Conservation (phyloP, 2,113 vertebrate genomes). For the Peromyscus maniculatus region DNA sequence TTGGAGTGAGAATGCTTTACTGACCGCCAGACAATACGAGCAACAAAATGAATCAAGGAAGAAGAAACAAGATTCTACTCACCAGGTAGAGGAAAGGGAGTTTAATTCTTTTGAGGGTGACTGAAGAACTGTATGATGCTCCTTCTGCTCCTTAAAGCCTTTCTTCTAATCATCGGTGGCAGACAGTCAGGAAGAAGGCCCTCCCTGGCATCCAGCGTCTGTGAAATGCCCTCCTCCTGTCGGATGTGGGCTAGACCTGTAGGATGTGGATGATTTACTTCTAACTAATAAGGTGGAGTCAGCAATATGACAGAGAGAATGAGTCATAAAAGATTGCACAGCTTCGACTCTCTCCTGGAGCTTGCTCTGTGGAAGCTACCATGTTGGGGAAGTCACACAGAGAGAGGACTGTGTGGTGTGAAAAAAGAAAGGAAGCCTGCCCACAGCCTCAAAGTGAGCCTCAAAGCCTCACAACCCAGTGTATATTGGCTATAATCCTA, state of each 20-base stretch:
- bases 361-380: neutral
- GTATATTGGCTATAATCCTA: neutral
- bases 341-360: neutral
- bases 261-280: slow-evolving; percentile 43
- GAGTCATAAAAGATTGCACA: neutral
- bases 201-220: neutral
- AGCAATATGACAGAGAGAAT: neutral
- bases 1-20: slow-evolving; percentile 37
- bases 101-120: slow-evolving; percentile 2
- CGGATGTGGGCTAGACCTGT: neutral
- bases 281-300: neutral
- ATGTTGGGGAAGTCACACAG: neutral
- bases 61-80: neutral
- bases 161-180: neutral
- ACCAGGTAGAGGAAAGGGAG: neutral
- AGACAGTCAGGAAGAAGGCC: neutral
- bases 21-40: too few species aligned
- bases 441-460: neutral
- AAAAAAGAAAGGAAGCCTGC: neutral
- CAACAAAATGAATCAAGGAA: neutral
- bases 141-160: neutral
- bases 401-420: neutral
- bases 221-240: neutral
- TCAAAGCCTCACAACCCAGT: neutral
- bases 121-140: neutral